phyloP scores from a whole-genome alignment of 1,140 invertebrate species.

The Drosophila tristis region DNA sequence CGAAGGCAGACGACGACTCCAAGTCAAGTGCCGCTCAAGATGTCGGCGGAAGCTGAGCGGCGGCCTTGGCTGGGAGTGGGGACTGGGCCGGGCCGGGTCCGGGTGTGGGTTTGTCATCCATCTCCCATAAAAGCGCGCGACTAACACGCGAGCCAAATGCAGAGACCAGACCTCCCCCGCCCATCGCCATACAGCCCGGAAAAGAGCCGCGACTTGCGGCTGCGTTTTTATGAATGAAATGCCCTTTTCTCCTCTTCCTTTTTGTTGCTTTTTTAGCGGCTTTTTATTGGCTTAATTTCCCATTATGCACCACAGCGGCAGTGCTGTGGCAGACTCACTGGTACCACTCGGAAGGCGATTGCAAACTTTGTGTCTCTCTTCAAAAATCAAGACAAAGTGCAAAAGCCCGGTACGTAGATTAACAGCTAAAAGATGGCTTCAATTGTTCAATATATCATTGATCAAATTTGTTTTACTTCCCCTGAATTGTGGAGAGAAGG shows the following conservation, averaged over 20 bases:
- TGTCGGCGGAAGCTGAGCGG: slow-evolving; percentile 68
- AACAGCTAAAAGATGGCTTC: neutral
- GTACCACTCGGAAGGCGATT: slow-evolving; percentile 9
- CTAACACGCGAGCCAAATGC: slow-evolving; percentile 54
- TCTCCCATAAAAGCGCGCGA: slow-evolving; percentile 61
- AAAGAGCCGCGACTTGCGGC: slow-evolving; percentile 31
- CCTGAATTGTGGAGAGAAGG: neutral
- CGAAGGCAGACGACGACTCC: slow-evolving; percentile 27
- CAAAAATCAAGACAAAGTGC: too few relatives aligned
- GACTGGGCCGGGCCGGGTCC: too few relatives aligned
- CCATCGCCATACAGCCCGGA: slow-evolving; percentile 1
- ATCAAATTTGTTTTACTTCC: neutral
- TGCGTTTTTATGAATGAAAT: slow-evolving; percentile 73
- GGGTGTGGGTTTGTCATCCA: too few relatives aligned
- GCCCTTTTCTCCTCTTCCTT: slow-evolving; percentile 9
- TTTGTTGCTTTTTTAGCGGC: slow-evolving; percentile 58
- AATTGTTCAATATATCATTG: too few relatives aligned
- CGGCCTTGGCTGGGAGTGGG: neutral
- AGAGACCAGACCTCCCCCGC: neutral
- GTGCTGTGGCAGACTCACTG: slow-evolving; percentile 14
- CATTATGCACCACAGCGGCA: slow-evolving; percentile 45
- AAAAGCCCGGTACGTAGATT: too few relatives aligned
- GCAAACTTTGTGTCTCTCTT: too few relatives aligned
- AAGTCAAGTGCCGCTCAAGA: slow-evolving; percentile 63
- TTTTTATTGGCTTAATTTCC: slow-evolving; percentile 67